Percentiles rank a stretch among this genome's conserved stretches.
phyloP scores from a whole-genome alignment of 2,113 vertebrate species.

The Colaptes auratus region DNA sequence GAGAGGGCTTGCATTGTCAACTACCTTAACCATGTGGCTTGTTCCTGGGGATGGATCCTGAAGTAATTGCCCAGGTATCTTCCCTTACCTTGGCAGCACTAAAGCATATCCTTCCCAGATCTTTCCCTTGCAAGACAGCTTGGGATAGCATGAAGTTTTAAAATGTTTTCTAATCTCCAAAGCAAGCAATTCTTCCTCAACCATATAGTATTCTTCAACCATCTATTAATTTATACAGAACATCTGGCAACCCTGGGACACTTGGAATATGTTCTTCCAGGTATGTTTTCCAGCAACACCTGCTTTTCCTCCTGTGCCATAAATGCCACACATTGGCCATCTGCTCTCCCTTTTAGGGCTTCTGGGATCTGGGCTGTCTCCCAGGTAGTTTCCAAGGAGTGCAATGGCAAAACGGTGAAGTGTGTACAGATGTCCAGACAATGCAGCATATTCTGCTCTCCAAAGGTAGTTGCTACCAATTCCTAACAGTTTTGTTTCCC shows the following conservation, averaged over 20 bases:
- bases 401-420: background rate
- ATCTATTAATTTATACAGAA: background rate
- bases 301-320: background rate
- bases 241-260: background rate
- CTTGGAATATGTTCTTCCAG: background rate
- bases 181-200: background rate
- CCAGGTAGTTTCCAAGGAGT: background rate
- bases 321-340: background rate
- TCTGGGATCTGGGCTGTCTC: background rate
- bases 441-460: background rate
- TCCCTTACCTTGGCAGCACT: background rate
- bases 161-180: background rate
- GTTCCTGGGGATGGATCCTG: background rate
- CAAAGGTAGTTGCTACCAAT: background rate
- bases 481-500: background rate
- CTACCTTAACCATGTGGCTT: fast-evolving
- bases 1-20: background rate
- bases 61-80: background rate
- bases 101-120: background rate
- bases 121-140: background rate
- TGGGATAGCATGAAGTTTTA: background rate
- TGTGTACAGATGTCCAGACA: background rate
- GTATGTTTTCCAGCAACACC: background rate
- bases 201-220: background rate
- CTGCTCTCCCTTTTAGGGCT: background rate